Evolutionary conservation across 2,888 invertebrate genomes (phyloP).

Genomic region (Mycalesis mineus): DNA sequence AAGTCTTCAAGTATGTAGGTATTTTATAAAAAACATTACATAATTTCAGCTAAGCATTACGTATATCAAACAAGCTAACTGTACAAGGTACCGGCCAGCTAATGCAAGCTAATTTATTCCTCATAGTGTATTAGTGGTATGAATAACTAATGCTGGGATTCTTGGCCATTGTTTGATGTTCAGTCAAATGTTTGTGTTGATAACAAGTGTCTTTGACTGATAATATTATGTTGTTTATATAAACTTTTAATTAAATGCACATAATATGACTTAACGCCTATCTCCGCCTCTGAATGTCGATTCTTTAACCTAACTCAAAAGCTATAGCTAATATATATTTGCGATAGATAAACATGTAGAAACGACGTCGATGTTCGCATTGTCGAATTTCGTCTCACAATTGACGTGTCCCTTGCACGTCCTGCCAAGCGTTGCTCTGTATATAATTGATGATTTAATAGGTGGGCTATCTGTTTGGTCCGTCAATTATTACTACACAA

Average conservation of each 20-base stretch:
- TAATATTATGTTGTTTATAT: not conserved
- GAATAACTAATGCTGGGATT: not conserved
- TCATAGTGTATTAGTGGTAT: not conserved
- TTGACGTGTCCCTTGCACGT: too few relatives aligned
- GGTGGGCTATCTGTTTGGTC: too few relatives aligned
- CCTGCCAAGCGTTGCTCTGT: too few relatives aligned
- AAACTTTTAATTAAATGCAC: not conserved
- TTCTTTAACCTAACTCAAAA: too few relatives aligned
- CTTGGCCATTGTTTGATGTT: not conserved
- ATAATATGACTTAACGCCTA: too few relatives aligned
- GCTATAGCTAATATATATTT: too few relatives aligned
- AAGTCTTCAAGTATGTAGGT: not conserved
- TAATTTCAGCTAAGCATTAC: not conserved
- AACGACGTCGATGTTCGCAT: too few relatives aligned
- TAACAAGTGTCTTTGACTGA: not conserved
- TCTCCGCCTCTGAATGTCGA: too few relatives aligned
- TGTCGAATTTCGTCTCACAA: too few relatives aligned
- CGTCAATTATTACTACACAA: too few relatives aligned
- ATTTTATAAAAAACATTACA: not conserved
- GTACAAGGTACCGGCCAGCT: not conserved
- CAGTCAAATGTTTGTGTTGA: not conserved
- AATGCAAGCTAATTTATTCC: conserved; percentile 7
- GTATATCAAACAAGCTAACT: not conserved
- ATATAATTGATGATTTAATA: too few relatives aligned
- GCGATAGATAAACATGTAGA: too few relatives aligned